Evolutionary conservation across 2,113 vertebrate genomes (phyloP).

Genomic region (Grantiella picta): DNA sequence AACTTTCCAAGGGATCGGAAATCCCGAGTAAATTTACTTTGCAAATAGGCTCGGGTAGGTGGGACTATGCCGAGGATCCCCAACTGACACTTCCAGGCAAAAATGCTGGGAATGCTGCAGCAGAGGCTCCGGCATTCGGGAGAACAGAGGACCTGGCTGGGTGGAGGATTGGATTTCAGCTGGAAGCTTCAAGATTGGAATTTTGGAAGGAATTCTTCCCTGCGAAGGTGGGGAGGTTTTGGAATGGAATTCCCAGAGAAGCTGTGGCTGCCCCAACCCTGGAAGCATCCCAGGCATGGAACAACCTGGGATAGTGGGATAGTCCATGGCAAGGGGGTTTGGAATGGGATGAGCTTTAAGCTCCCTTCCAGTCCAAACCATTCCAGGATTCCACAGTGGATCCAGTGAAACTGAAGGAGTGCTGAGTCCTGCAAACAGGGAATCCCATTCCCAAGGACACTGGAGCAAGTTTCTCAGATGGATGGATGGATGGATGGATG

Average conservation of each 20-base stretch:
- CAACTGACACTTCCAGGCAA: conserved; percentile 76
- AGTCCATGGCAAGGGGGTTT: background rate
- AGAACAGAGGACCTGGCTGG: background rate
- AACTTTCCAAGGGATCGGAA: conserved; percentile 84
- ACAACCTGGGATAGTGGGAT: background rate
- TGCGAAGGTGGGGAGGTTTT: accelerated
- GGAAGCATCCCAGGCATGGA: background rate
- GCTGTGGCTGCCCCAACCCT: background rate
- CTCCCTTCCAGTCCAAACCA: background rate
- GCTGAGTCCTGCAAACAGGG: background rate
- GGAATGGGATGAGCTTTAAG: background rate
- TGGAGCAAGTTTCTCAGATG: accelerated
- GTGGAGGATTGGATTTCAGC: background rate
- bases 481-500: too few relatives aligned
- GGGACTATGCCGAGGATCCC: conserved; percentile 70
- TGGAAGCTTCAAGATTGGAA: background rate
- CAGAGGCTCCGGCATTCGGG: background rate
- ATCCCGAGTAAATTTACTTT: conserved; percentile 94
- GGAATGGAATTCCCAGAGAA: background rate
- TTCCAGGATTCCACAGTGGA: background rate
- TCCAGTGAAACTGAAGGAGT: too few relatives aligned
- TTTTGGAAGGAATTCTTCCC: background rate
- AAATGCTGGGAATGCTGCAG: conserved; percentile 70
- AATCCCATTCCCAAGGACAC: background rate
- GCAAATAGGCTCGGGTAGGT: conserved; percentile 80